Conservation (phyloP, 2,113 vertebrate species). For the Myanophis thanlyinensis region DNA sequence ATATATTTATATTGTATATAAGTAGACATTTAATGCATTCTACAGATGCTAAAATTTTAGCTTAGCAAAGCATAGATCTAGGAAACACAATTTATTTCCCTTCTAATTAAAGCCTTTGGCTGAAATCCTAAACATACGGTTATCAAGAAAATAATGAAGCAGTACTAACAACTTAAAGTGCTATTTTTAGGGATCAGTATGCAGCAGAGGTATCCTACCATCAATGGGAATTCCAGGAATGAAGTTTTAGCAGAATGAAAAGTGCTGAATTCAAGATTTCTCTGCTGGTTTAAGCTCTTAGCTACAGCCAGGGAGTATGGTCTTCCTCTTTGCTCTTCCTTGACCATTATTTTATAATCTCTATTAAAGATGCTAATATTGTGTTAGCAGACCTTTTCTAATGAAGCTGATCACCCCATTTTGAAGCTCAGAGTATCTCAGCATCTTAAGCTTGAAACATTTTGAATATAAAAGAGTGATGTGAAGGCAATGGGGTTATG, state of each 20-base stretch:
- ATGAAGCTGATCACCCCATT: not conserved
- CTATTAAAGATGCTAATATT: not conserved
- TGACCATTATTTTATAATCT: not conserved
- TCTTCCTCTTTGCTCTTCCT: not conserved
- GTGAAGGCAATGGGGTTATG: not conserved
- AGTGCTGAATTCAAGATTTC: not conserved
- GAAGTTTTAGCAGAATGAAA: not conserved
- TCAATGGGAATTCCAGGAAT: not conserved
- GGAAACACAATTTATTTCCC: not conserved
- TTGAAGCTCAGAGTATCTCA: not conserved
- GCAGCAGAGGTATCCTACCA: not conserved
- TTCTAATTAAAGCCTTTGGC: not conserved
- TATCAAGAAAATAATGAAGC: not conserved
- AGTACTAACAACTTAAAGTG: not conserved
- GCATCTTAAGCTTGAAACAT: not conserved
- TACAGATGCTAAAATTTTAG: constrained; percentile 10
- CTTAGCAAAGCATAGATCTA: constrained; percentile 3
- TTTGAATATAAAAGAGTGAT: not conserved
- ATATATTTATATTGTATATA: constrained; percentile 28
- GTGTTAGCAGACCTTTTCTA: not conserved
- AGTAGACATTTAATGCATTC: constrained; percentile 5
- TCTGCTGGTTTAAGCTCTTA: not conserved
- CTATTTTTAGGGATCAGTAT: not conserved
- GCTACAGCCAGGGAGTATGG: not conserved
- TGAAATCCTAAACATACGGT: not conserved